Conservation (phyloP, 2,888 invertebrate species). For the Brachyopa scutellaris region DNA sequence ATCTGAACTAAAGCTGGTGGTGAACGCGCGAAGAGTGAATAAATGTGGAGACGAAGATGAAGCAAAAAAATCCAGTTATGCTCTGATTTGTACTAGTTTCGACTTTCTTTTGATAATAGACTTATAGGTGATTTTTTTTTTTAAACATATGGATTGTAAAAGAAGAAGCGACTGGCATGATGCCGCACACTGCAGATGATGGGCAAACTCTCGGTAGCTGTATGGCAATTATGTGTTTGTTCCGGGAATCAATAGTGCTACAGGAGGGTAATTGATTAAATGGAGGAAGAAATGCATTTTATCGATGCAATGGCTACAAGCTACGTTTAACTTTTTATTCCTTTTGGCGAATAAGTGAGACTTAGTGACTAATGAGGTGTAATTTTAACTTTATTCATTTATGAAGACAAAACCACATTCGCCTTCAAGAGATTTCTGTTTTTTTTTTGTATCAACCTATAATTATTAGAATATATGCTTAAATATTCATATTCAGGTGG, state of each 20-base stretch:
- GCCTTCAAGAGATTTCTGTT: no score
- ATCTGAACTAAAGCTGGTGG: slow-evolving; percentile 46
- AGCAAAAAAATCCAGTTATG: slow-evolving; percentile 80
- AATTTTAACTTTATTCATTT: no score
- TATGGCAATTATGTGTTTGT: slow-evolving; percentile 63
- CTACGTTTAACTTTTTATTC: no score
- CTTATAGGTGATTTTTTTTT: slow-evolving; percentile 70
- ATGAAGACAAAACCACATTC: no score
- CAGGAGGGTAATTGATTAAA: slow-evolving; percentile 55
- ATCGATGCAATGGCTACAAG: not conserved
- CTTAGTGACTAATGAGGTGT: no score
- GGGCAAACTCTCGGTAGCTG: slow-evolving; percentile 58
- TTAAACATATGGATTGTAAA: slow-evolving; percentile 53
- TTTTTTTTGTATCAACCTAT: no score
- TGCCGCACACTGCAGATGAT: slow-evolving; percentile 28
- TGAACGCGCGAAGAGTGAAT: slow-evolving; percentile 29
- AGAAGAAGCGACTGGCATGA: slow-evolving; percentile 15
- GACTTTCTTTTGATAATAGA: slow-evolving; percentile 81
- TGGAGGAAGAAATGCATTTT: not conserved
- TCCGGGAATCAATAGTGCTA: slow-evolving; percentile 63
- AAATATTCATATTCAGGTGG: no score
- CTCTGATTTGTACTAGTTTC: slow-evolving; percentile 82
- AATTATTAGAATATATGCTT: no score
- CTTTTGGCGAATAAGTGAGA: no score
- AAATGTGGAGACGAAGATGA: slow-evolving; percentile 12